Base-by-base conservation (phyloP, 2,113 vertebrate species). In the Bucco capensis region DNA sequence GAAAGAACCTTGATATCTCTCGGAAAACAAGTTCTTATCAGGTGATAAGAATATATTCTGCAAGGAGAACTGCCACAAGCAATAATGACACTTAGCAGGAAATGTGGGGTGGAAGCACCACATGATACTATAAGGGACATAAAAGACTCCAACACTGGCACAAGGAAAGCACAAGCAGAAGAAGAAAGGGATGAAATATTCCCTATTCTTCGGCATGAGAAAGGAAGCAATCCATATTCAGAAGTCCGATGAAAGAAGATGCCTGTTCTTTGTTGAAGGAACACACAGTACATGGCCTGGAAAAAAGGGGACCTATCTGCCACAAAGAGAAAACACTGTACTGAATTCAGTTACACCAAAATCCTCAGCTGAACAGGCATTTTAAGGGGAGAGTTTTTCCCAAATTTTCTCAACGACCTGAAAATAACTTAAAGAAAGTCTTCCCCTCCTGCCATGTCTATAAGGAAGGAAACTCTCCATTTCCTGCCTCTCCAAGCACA, bases 381-480 rank as follows among this genome's bases (percentile, higher is more conserved):
- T 72, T 79, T 60, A 53, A 46, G 28, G 10, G 6, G 11, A 50
- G 11, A n/a, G 5, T 10, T 71, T 79, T 51, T 4, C 0, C 25
- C 4, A 50, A 10, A 5, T 80, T 79, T 72, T 57, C 49, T 78
- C 47, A 56, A 53, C 10, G 67, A 25, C 37, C 64, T 62, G 28
- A 86, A 90, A 86, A 65, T 37, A 85, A 40, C 21, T 49, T 49
- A 44, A 37, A 66, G 4, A 60, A 84, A 57, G 49, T 61, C 3
- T 12, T 2, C 21, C 12, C 25, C 2, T 13, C 21, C 30, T 1
- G 1, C 5, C 4, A 15, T 44, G 86, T 64, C 30, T 56, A 7
- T 13, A 37, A 81, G 19, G 47, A 91, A 75, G 37, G 18, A 87
- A 87, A n/a, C 35, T 38, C 47, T 54, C 22, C 3, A 0, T 51